Conservation (phyloP, 2,888 invertebrate species). For the Myopa tessellatipennis region DNA sequence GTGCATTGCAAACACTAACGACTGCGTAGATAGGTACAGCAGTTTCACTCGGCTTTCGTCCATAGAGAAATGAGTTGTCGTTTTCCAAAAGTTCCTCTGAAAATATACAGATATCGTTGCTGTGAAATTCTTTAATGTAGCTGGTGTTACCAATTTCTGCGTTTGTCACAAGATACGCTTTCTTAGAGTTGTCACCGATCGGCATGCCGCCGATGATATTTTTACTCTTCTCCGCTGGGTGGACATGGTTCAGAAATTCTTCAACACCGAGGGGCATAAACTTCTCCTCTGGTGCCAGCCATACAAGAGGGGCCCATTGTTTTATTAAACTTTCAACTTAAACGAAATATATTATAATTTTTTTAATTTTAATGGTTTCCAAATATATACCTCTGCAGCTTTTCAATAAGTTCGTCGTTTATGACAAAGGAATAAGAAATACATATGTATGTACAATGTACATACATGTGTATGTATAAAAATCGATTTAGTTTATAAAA, state of each 20-base stretch:
- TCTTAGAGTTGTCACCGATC: conserved; percentile 65
- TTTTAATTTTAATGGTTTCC: neutral
- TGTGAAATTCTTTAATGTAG: neutral
- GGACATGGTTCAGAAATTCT: conserved; percentile 73
- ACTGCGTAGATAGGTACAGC: conserved; percentile 74
- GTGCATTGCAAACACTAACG: conserved; percentile 69
- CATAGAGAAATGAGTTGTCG: conserved; percentile 72
- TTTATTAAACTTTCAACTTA: conserved; percentile 69
- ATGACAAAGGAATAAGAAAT: too few species aligned
- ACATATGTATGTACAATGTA: too few species aligned
- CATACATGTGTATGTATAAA: too few species aligned
- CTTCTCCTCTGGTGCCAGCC: conserved; percentile 75
- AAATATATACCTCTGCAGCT: neutral
- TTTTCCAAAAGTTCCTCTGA: conserved; percentile 62
- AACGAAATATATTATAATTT: conserved; percentile 34
- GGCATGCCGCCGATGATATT: conserved; percentile 56
- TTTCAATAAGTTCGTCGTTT: too few species aligned
- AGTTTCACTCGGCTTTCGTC: conserved; percentile 71
- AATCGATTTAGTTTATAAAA: too few species aligned
- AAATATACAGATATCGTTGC: conserved; percentile 31
- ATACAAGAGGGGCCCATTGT: conserved; percentile 76
- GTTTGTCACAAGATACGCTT: conserved; percentile 70
- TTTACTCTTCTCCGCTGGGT: conserved; percentile 64
- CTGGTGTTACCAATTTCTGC: conserved; percentile 66
- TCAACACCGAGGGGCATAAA: conserved; percentile 74